These are phyloP conservation scores for Rhinichthys klamathensis DNA, from an alignment of 2,113 vertebrate species.

Conservation along the genomic window DNA sequence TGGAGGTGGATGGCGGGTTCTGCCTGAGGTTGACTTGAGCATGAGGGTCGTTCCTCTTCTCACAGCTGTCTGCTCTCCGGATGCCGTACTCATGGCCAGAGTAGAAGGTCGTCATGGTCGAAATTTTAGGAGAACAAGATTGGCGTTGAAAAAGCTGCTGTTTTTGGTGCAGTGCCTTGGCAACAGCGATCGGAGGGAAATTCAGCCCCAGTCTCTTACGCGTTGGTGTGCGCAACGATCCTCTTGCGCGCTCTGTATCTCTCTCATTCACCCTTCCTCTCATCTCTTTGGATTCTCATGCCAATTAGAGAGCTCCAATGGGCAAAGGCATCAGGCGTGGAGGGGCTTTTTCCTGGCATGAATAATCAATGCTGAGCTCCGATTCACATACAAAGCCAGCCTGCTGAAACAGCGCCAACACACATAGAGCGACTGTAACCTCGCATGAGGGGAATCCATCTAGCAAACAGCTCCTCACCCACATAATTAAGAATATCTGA, in stretches of 20 bases:
- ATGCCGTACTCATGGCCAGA: conserved; percentile 55
- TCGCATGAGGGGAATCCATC: neutral
- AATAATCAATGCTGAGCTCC: conserved; percentile 84
- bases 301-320: conserved; percentile 77
- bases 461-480: conserved; percentile 2
- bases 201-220: conserved; percentile 38
- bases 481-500: conserved; percentile 12
- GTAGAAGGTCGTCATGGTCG: conserved; percentile 65
- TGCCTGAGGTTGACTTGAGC: neutral
- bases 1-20: neutral
- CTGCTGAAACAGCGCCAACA: conserved; percentile 13
- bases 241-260: conserved; percentile 45
- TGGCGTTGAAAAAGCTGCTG: neutral
- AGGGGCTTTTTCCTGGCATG: conserved; percentile 73
- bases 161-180: conserved; percentile 2
- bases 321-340: conserved; percentile 66
- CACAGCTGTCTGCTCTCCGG: conserved; percentile 50
- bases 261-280: conserved; percentile 52
- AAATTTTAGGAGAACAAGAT: neutral
- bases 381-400: conserved; percentile 65
- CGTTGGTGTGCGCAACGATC: conserved; percentile 25
- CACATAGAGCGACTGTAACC: conserved; percentile 4
- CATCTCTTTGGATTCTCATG: conserved; percentile 61
- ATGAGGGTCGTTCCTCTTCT: conserved; percentile 48
- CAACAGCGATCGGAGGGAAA: conserved; percentile 27